phyloP scores from a whole-genome alignment of 2,797 vertebrate genomes.

The Prunella strophiata region DNA sequence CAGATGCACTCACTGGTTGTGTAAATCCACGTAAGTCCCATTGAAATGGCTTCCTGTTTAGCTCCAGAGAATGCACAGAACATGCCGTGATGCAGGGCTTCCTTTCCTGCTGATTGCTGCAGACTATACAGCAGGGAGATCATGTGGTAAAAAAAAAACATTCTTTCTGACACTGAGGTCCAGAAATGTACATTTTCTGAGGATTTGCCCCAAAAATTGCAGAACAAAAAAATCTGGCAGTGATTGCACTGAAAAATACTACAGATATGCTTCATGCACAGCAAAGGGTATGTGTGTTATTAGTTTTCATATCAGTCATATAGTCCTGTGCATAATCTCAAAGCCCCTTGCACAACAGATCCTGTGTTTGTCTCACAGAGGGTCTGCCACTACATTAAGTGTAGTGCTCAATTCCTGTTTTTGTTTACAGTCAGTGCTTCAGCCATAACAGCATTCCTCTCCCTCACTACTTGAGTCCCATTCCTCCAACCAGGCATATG shows the following conservation, averaged over 20 bases:
- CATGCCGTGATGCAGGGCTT: not conserved
- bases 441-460: not conserved
- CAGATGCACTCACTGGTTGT: not conserved
- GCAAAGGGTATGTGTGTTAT: not conserved
- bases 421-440: not conserved
- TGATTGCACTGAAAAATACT: not conserved
- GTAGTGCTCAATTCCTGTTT: not conserved
- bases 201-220: not conserved
- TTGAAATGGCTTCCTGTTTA: conserved; percentile 30
- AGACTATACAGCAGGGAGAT: not conserved
- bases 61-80: not conserved
- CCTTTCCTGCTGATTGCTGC: not conserved
- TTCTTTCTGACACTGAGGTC: not conserved
- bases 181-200: not conserved
- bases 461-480: not conserved
- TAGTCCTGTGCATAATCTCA: not conserved
- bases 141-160: not conserved
- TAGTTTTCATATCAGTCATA: not conserved
- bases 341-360: not conserved
- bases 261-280: not conserved
- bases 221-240: not conserved
- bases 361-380: not conserved
- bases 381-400: not conserved
- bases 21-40: not conserved
- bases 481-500: not conserved